phyloP scores from a whole-genome alignment of 2,113 vertebrate genomes.

The Rhea americana region DNA sequence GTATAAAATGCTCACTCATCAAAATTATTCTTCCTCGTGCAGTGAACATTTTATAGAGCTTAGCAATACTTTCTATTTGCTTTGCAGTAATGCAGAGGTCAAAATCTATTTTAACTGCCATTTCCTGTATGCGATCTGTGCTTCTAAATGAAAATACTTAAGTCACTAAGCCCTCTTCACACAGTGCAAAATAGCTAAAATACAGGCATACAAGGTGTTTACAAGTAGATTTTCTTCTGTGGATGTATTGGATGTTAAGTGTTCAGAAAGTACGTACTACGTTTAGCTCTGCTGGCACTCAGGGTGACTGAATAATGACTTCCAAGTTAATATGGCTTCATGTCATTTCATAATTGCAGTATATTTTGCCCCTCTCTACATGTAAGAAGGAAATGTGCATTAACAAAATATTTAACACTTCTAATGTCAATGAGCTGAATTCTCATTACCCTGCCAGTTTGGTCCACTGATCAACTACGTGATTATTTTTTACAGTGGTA shows the following conservation, averaged over 20 bases:
- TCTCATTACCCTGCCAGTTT: background rate
- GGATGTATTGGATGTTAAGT: background rate
- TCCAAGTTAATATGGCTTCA: background rate
- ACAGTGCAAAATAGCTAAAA: background rate
- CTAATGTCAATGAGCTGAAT: background rate
- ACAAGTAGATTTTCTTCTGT: background rate
- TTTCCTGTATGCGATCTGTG: background rate
- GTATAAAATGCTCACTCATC: background rate
- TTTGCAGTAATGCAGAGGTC: background rate
- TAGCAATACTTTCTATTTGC: background rate
- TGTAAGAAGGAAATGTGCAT: background rate
- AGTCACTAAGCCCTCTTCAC: background rate
- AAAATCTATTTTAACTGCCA: background rate
- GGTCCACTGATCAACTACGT: background rate
- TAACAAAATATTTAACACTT: background rate
- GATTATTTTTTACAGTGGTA: background rate
- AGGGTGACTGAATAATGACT: background rate
- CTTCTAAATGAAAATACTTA: background rate
- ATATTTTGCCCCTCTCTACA: background rate
- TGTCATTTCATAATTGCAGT: background rate
- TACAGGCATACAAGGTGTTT: background rate
- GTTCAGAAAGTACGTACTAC: background rate
- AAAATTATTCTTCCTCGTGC: background rate
- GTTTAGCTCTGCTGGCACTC: background rate
- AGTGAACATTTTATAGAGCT: background rate